Conservation (phyloP, 1,140 invertebrate species). For the Megalopta genalis region DNA sequence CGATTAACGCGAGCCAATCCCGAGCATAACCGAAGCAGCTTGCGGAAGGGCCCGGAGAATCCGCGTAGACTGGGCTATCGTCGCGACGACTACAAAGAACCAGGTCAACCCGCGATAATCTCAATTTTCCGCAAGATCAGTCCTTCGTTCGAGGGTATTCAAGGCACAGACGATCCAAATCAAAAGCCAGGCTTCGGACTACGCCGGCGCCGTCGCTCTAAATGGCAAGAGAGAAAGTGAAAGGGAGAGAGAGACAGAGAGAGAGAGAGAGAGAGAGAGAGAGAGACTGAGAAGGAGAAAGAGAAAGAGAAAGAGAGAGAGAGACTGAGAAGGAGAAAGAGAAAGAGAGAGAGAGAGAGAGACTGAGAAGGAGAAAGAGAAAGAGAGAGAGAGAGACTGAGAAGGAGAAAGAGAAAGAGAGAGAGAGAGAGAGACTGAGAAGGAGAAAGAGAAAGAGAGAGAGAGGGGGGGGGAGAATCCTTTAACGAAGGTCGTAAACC, state of each 20-base stretch:
- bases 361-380: not conserved
- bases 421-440: not conserved
- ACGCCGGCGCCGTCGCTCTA: not conserved
- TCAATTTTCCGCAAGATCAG: slow-evolving; percentile 38
- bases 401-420: not conserved
- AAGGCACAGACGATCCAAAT: slow-evolving; percentile 21
- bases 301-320: not conserved
- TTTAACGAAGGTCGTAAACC: slow-evolving; percentile 35
- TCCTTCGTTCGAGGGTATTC: slow-evolving; percentile 10
- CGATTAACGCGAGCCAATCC: not conserved
- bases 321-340: not conserved
- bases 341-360: not conserved
- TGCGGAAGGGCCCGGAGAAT: not conserved
- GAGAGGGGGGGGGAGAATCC: not conserved
- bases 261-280: not conserved
- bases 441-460: not conserved
- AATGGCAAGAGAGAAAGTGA: not conserved
- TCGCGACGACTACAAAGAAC: slow-evolving; percentile 17
- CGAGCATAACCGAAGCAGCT: not conserved
- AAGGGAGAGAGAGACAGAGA: no score
- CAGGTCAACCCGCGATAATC: slow-evolving; percentile 26
- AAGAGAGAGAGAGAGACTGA: not conserved
- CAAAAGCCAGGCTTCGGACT: not conserved
- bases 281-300: not conserved
- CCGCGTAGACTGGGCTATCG: not conserved